These are phyloP conservation scores for Clitarchus hookeri DNA, from an alignment of 2,888 invertebrate genomes.

Conservation along the genomic window DNA sequence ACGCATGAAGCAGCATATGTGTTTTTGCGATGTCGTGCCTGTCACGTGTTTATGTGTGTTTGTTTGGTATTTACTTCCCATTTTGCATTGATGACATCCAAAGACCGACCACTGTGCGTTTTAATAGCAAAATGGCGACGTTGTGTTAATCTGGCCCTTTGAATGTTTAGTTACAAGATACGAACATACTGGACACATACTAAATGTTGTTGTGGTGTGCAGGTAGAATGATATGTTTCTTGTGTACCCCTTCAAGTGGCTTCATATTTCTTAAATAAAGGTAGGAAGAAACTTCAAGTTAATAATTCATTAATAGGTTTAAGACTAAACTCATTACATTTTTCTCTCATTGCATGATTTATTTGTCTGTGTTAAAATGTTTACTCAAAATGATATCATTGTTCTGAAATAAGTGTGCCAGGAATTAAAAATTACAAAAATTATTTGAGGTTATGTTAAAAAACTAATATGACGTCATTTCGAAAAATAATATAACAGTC, in stretches of 20 bases:
- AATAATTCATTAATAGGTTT: not conserved
- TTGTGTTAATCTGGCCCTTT: not conserved
- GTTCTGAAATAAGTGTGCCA: too few relatives aligned
- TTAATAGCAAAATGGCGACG: constrained; percentile 41
- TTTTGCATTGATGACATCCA: constrained; percentile 22
- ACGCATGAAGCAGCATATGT: constrained; percentile 36
- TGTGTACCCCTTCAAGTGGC: not conserved
- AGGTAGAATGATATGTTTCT: not conserved
- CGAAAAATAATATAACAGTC: too few relatives aligned
- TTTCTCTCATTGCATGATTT: not conserved
- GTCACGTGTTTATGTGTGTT: constrained; percentile 33
- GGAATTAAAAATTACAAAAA: too few relatives aligned
- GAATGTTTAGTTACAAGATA: not conserved
- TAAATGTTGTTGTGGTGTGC: not conserved
- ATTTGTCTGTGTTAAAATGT: too few relatives aligned
- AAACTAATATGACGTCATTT: too few relatives aligned
- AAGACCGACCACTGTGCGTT: constrained; percentile 35
- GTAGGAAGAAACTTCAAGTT: not conserved
- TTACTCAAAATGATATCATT: too few relatives aligned
- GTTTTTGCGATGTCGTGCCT: constrained; percentile 32
- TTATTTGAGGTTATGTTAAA: too few relatives aligned
- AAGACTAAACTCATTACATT: not conserved
- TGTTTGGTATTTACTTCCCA: constrained; percentile 27
- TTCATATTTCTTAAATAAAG: not conserved
- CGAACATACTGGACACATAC: not conserved